phyloP scores from a whole-genome alignment of 2,113 vertebrate species.

The Campylomormyrus tamandua region DNA sequence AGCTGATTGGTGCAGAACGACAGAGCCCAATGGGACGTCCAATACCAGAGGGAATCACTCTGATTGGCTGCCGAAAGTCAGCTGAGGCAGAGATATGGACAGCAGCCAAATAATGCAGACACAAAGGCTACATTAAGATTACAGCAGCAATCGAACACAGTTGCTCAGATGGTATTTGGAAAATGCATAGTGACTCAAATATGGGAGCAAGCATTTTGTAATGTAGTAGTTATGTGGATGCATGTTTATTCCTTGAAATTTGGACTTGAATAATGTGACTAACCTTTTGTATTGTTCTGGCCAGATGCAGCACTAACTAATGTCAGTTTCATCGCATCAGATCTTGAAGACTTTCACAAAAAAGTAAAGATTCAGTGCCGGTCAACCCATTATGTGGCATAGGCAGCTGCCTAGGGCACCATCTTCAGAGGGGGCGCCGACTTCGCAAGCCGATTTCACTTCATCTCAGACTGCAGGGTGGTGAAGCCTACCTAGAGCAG shows the following conservation, averaged over 20 bases:
- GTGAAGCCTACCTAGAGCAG: background rate
- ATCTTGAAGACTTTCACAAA: background rate
- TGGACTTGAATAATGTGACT: background rate
- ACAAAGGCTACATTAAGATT: background rate
- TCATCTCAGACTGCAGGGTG: background rate
- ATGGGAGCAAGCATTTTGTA: background rate
- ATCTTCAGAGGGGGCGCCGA: background rate
- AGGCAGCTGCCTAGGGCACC: background rate
- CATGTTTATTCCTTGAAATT: background rate
- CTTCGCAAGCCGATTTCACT: background rate
- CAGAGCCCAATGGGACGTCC: background rate
- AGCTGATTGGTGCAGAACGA: background rate
- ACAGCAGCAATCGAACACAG: background rate
- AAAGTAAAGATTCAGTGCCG: background rate
- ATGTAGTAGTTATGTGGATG: background rate
- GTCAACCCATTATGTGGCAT: background rate
- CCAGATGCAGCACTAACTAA: background rate
- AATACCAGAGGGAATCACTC: background rate
- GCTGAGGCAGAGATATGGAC: background rate
- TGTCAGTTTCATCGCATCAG: background rate
- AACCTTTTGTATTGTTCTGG: background rate
- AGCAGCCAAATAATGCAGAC: background rate
- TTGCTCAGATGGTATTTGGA: background rate
- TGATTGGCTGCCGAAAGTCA: background rate
- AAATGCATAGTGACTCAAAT: background rate